phyloP scores from a whole-genome alignment of 2,888 invertebrate genomes.

The Temnothorax unifasciatus region DNA sequence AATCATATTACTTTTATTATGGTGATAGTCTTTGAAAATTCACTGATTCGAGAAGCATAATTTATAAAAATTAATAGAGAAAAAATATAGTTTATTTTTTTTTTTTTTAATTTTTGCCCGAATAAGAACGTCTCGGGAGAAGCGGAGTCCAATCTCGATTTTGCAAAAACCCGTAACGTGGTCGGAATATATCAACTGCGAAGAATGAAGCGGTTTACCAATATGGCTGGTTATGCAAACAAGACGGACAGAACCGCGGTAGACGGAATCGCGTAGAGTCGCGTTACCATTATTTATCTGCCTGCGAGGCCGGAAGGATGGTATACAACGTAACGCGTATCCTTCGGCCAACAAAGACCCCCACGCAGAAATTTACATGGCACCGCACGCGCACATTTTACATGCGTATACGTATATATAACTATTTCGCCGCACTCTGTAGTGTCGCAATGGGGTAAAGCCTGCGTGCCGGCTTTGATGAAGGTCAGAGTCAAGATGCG shows the following conservation, averaged over 20 bases:
- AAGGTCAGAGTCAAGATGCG: conserved; percentile 73
- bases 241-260: conserved; percentile 71
- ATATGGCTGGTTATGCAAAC: conserved; percentile 76
- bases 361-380: conserved; percentile 77
- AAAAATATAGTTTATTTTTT: not conserved
- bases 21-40: not conserved
- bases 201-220: conserved; percentile 58
- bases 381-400: conserved; percentile 67
- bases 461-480: conserved; percentile 66
- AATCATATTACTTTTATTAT: not conserved
- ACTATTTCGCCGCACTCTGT: conserved; percentile 27
- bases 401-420: conserved; percentile 49
- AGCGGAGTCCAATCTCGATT: conserved; percentile 40
- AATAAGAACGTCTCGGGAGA: not conserved
- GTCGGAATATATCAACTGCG: conserved; percentile 36
- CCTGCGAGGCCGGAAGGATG: conserved; percentile 71
- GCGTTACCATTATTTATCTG: conserved; percentile 78
- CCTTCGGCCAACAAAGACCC: conserved; percentile 73
- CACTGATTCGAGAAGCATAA: not conserved
- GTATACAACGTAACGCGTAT: conserved; percentile 68
- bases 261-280: conserved; percentile 74
- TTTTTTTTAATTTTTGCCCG: not conserved
- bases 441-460: conserved; percentile 53
- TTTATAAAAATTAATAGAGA: not conserved
- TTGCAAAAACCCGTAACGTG: conserved; percentile 20